Conservation (phyloP, 2,797 vertebrate genomes). For the Hephaestus fuliginosus region DNA sequence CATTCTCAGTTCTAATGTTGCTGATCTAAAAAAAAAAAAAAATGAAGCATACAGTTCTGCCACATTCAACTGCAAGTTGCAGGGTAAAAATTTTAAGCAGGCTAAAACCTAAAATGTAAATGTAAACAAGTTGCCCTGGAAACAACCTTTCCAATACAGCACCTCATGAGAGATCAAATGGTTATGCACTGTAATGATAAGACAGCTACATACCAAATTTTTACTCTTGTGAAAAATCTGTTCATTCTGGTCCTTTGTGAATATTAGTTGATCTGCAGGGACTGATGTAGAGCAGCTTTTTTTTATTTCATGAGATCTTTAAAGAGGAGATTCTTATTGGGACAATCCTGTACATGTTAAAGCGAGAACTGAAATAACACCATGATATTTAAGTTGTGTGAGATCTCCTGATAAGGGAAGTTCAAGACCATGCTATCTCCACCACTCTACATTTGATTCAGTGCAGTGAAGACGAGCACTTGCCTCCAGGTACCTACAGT, state of each 20-base stretch:
- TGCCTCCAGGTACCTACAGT: conserved; percentile 12
- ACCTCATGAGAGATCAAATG: conserved; percentile 31
- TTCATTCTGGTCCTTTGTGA: conserved; percentile 9
- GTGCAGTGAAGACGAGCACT: conserved; percentile 15
- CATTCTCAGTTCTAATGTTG: neutral
- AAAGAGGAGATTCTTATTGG: neutral
- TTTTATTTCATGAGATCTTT: neutral
- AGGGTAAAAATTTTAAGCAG: conserved; percentile 15
- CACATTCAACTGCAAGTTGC: neutral
- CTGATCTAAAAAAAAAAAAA: conserved; percentile 7
- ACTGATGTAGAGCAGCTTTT: neutral
- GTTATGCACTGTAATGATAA: conserved; percentile 9
- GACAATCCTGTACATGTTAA: neutral
- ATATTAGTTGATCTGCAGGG: conserved; percentile 11
- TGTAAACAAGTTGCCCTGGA: conserved; percentile 41
- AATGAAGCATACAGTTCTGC: conserved; percentile 4
- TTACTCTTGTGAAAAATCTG: neutral
- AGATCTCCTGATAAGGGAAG: neutral
- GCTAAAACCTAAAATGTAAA: conserved; percentile 22
- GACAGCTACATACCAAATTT: neutral
- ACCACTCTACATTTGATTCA: conserved; percentile 27
- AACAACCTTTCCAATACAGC: neutral
- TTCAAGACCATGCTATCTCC: conserved; percentile 1
- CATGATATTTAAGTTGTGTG: conserved; percentile 8
- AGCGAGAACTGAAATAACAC: neutral